Conservation (phyloP, 1,140 invertebrate genomes). For the Drosophila gunungcola region DNA sequence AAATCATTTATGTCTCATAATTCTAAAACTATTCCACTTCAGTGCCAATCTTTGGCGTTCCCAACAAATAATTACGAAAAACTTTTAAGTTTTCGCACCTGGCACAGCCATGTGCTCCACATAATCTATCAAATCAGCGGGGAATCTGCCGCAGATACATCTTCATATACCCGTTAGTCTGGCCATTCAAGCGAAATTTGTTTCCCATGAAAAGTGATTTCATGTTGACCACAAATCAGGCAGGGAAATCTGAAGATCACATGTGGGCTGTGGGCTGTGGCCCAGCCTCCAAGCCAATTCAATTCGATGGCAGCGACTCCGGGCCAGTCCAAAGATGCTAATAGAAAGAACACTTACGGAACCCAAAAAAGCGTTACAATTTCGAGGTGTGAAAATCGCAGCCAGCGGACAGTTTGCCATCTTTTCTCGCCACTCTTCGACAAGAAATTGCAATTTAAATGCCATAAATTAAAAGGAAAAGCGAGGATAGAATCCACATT, state of each 20-base stretch:
- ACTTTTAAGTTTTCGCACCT: constrained; percentile 8
- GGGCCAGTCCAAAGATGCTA: constrained; percentile 43
- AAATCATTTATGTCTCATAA: not conserved
- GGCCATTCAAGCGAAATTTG: constrained; percentile 19
- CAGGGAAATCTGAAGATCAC: constrained; percentile 32
- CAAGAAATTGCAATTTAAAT: constrained; percentile 84
- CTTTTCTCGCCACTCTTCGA: constrained; percentile 21
- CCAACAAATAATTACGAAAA: not conserved
- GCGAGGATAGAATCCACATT: constrained; percentile 43
- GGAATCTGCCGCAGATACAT: constrained; percentile 29
- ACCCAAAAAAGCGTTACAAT: constrained; percentile 66
- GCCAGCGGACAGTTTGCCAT: constrained; percentile 12
- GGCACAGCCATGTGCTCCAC: constrained; percentile 12
- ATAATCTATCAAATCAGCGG: constrained; percentile 37
- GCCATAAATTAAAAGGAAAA: constrained; percentile 78
- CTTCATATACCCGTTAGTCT: constrained; percentile 26
- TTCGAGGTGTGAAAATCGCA: constrained; percentile 69
- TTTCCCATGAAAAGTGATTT: constrained; percentile 71
- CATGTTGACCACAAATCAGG: constrained; percentile 64
- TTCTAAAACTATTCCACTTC: not conserved
- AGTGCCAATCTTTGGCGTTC: not conserved
- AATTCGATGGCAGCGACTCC: constrained; percentile 5
- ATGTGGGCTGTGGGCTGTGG: constrained; percentile 48
- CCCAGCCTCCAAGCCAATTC: constrained; percentile 21
- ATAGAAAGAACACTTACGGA: constrained; percentile 66